Conservation (phyloP, 37 sponge, comb jelly and placozoan species). For the Oopsacas minuta region DNA sequence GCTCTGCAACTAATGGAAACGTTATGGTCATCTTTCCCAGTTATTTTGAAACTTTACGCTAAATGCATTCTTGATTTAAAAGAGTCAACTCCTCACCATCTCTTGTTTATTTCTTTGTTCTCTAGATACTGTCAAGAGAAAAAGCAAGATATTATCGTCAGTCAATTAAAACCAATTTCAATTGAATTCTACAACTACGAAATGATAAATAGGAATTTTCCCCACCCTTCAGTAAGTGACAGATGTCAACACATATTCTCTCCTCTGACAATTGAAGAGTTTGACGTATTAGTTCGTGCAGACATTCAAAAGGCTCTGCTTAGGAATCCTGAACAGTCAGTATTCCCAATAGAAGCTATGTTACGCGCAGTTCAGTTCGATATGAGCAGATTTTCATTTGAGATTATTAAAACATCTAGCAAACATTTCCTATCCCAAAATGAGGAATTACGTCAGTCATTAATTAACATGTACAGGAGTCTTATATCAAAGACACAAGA, state of each 20-base stretch:
- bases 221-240: background rate
- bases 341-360: background rate
- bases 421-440: background rate
- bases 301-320: slow-evolving; percentile 8
- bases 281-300: background rate
- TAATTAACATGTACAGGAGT: background rate
- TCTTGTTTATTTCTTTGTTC: background rate
- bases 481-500: background rate
- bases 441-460: background rate
- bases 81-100: slow-evolving; percentile 10
- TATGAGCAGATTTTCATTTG: background rate
- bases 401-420: slow-evolving; percentile 7
- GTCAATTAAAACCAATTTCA: background rate
- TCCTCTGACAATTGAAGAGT: background rate
- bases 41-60: background rate
- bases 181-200: background rate
- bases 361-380: background rate
- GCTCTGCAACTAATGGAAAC: background rate
- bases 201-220: background rate
- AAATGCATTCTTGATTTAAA: background rate
- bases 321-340: background rate
- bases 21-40: background rate
- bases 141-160: background rate
- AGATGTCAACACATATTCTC: background rate
- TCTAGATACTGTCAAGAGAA: background rate